Base-by-base conservation (phyloP, 2,797 vertebrate genomes). In the Haliaeetus vocifer region DNA sequence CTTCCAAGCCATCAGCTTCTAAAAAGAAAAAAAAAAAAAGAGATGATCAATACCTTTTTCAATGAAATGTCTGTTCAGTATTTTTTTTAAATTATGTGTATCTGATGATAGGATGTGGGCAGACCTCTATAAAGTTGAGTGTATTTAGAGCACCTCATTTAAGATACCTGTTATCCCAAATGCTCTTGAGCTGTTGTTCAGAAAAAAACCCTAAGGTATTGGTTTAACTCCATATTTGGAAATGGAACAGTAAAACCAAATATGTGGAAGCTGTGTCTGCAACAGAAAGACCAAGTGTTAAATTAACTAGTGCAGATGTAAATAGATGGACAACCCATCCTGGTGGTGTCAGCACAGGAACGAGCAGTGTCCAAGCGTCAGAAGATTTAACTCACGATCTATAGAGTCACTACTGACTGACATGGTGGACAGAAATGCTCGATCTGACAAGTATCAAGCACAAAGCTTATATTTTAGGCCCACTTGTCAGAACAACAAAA, bases 351-450 rank as follows among this genome's bases (percentile, higher is more conserved):
- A 75, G 29, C 26, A 23, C 6, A 72, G 56, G 40, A 90, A 61
- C 0, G 0, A 55, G 31, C 11, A 66, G 17, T 7, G 4, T 33
- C 25, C 18, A 47, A 53, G 15, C 1, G 0, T 45, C 20, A n/a
- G 28, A 53, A 52, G 28, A 25, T 77, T 83, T 47, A 71, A 33
- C 21, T 50, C 5, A 1, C n/a, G 22, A 61, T 22, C n/a, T 38
- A 7, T 1, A n/a, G 25, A 56, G 23, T 70, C 63, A 53, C 13
- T 11, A 50, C 21, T 56, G 47, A 38, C 18, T 25, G 40, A 35
- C 20, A n/a, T 1, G 6, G 33, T 35, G 29, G 20, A 35, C 49
- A 75, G 70, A 87, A 89, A 45, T 45, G 7, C 18, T 59, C 35
- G 3, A 37, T 68, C 37, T 50, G 33, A 49, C 15, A 85, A 70